phyloP scores from a whole-genome alignment of 2,113 vertebrate species.

The Lampris megalopsis region DNA sequence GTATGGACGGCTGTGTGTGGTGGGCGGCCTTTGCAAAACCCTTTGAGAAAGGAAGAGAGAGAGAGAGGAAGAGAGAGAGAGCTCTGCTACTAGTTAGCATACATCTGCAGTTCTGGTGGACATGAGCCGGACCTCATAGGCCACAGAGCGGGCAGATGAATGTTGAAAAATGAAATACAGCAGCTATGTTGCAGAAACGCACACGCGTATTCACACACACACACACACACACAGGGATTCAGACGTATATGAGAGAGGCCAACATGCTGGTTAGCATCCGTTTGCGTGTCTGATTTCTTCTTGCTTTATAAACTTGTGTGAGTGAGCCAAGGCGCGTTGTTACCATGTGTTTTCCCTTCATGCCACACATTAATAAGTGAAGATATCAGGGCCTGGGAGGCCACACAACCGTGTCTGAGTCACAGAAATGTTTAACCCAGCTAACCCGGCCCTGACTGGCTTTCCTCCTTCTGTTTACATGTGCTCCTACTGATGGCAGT shows the following conservation, averaged over 20 bases:
- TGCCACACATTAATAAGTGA: conserved; percentile 67
- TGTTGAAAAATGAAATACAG: conserved; percentile 75
- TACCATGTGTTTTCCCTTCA: conserved; percentile 71
- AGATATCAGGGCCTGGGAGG: conserved; percentile 50
- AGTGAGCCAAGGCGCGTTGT: conserved; percentile 61
- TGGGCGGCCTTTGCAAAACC: conserved; percentile 63
- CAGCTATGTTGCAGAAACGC: conserved; percentile 49
- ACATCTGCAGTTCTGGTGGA: conserved; percentile 68
- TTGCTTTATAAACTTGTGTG: conserved; percentile 48
- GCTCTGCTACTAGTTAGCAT: conserved; percentile 78
- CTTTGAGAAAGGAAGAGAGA: conserved; percentile 25
- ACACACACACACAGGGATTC: conserved; percentile 54
- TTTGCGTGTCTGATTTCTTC: conserved; percentile 73
- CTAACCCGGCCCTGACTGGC: conserved; percentile 34
- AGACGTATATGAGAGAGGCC: conserved; percentile 12
- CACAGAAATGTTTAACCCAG: conserved; percentile 49
- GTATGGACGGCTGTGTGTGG: conserved; percentile 70
- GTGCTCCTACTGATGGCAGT: conserved; percentile 48
- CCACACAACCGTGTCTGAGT: conserved; percentile 46
- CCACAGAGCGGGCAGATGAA: conserved; percentile 57
- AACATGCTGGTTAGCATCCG: conserved; percentile 35
- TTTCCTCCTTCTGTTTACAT: conserved; percentile 51
- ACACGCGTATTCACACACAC: not conserved
- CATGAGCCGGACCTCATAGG: conserved; percentile 53
- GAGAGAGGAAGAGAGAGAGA: conserved; percentile 28